Evolutionary conservation across 2,113 vertebrate species (phyloP), one percentile per base, ranked within the genome.

Genomic region (Saimiri boliviensis): DNA sequence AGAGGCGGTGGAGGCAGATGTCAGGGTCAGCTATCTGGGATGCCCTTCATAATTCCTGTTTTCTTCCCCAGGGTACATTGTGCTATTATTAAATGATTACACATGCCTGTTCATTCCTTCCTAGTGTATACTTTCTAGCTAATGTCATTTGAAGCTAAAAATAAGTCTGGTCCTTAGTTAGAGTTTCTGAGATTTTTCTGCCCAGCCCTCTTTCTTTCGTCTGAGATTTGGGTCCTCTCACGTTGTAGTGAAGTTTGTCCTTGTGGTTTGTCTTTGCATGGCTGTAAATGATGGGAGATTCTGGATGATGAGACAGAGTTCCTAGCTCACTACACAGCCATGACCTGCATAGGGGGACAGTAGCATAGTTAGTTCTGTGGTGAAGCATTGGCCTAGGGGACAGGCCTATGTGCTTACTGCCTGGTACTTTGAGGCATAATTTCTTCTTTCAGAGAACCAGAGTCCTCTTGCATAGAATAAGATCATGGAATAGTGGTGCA

Each of bases 11-110:
- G 86, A 60, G 52, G 58, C 89, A 84, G 89, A 96, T 94, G 95
- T 89, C 35, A 76, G 2, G 54, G 86, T 73, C n/a, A 92, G 89
- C 54, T 66, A 40, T 80, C 37, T 87, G 42, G 83, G 79, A 80
- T 94, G 32, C 17, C 92, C 71, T 86, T 86, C 25, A 8, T 45
- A 54, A 84, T 93, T 88, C 82, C 91, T 77, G 45, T 85, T 80
- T 79, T 76, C 3, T 47, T 86, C 80, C 93, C 63, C 2, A 45
- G 91, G 30, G 49, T 49, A 27, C 0, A 12, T 9, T 86, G 35
- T 91, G 77, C 94, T 97, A 90, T 97, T 97, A 95, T 97, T 96
- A 97, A 96, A 87, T 89, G 89, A 94, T 97, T 93, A 93, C 79
- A 68, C 73, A 97, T 71, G 74, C 73, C 73, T 71, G 13, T 84